phyloP scores from a whole-genome alignment of 1,140 invertebrate species.

The Oncopodura yosiiana region DNA sequence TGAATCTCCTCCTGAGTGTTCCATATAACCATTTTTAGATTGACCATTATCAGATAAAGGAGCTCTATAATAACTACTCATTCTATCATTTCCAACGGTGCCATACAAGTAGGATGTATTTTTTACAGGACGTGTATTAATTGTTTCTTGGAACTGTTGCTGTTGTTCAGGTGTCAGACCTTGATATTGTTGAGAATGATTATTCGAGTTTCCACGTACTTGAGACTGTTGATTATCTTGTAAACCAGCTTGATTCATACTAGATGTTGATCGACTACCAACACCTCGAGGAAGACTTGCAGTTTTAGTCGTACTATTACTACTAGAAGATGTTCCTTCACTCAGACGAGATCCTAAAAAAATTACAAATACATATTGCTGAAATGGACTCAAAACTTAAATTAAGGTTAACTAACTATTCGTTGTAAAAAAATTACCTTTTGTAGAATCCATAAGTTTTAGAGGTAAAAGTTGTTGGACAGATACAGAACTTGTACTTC shows the following conservation, averaged over 20 bases:
- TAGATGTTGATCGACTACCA: constrained; percentile 21
- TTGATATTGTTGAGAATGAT: background rate
- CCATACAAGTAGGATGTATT: constrained; percentile 19
- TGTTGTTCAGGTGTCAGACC: too few species aligned
- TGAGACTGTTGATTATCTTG: constrained; percentile 14
- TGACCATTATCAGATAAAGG: constrained; percentile 4
- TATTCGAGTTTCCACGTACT: background rate
- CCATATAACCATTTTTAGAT: constrained; percentile 15
- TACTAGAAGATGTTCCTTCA: constrained; percentile 18
- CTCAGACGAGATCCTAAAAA: too few species aligned
- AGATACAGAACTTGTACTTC: background rate
- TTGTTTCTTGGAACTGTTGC: too few species aligned
- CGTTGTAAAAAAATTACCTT: too few species aligned
- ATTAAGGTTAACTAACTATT: too few species aligned
- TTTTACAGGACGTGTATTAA: constrained; percentile 5
- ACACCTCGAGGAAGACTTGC: constrained; percentile 31
- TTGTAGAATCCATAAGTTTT: too few species aligned
- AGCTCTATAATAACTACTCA: constrained; percentile 29
- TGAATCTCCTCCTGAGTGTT: background rate
- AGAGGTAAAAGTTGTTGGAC: constrained; percentile 33
- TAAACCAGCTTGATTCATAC: constrained; percentile 18
- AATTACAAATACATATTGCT: too few species aligned
- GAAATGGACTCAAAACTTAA: too few species aligned
- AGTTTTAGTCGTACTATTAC: constrained; percentile 22
- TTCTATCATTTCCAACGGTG: constrained; percentile 17